Base-by-base conservation (phyloP, 2,797 vertebrate genomes). In the Menidia menidia region DNA sequence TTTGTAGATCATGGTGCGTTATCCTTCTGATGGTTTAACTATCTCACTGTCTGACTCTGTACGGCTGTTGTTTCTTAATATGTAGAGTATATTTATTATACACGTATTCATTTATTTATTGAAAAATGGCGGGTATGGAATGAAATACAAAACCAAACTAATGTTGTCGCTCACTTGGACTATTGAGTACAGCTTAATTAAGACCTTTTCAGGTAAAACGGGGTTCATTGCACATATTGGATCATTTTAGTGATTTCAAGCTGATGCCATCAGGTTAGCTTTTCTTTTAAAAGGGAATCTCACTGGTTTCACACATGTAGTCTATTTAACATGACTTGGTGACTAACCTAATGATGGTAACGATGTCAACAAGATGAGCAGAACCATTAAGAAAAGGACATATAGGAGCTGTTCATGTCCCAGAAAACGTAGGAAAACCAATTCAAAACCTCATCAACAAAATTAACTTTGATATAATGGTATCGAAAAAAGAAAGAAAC, bases 1-100 rank as follows among this genome's bases (percentile, higher is more conserved):
- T 68, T 66, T 74, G 61, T 64, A 63, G 30, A 80, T 80, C 69
- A 75, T 77, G 64, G 71, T 67, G 59, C 18, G 12, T 71, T 7
- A 42, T 71, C 31, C 9, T 8, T 43, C 55, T 58, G 3, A 31
- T 45, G 4, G 3, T 41, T 64, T 66, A 41, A 45, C 31, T 10
- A 25, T 62, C 15, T 16, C 52, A 64, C 15, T 18, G 19, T 60
- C 32, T n/a, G n/a, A 10, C 11, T 4, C 1, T 3, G 4, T 64
- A 15, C 13, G 31, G 45, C 15, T 31, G 41, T 31, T 30, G 6
- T 42, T 42, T 19, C 19, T 63, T 52, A 14, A 25, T 52, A 16
- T 11, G 8, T 33, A 41, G 3, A 51, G 8, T 4, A 18, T 15
- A n/a, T 4, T 16, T 30, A 30, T 32, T 1, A 60, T 18, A 10